A percentile compares a stretch with the other conserved stretches of the same genome.
Evolutionary conservation across 1,140 invertebrate genomes (phyloP).

Genomic region (Rhysida immarginata): DNA sequence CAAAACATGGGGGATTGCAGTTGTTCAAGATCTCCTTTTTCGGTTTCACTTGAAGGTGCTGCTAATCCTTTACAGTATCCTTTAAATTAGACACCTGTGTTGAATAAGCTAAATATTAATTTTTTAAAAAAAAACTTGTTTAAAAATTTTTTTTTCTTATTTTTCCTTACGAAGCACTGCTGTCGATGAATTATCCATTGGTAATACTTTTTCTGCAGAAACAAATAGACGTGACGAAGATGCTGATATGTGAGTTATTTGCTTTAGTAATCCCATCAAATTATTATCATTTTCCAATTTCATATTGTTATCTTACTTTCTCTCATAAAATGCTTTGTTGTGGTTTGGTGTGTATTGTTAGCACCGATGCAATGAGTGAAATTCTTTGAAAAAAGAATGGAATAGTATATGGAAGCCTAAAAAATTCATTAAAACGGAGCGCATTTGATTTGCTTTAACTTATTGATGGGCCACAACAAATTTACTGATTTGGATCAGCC

Average conservation of each 20-base stretch:
- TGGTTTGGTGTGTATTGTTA: too few relatives aligned
- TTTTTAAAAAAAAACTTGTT: not conserved
- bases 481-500: too few relatives aligned
- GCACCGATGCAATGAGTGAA: too few relatives aligned
- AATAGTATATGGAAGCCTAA: too few relatives aligned
- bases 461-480: too few relatives aligned
- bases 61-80: constrained; percentile 53
- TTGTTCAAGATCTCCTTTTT: constrained; percentile 25
- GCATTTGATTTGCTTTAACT: too few relatives aligned
- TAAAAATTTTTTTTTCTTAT: constrained; percentile 8
- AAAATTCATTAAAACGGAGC: too few relatives aligned
- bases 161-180: constrained; percentile 42
- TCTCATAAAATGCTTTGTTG: too few relatives aligned
- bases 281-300: too few relatives aligned
- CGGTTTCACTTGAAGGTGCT: constrained; percentile 32
- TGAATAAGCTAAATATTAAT: constrained; percentile 26
- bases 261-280: too few relatives aligned
- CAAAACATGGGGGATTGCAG: constrained; percentile 2
- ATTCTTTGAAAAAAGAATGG: too few relatives aligned
- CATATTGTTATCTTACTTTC: too few relatives aligned
- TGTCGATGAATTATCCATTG: constrained; percentile 79
- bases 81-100: constrained; percentile 83
- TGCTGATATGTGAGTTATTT: constrained; percentile 68
- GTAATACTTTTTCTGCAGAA: constrained; percentile 94
- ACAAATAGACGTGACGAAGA: constrained; percentile 97